Base-by-base conservation (phyloP, 2,797 vertebrate genomes). In the Anisognathus igniventris region DNA sequence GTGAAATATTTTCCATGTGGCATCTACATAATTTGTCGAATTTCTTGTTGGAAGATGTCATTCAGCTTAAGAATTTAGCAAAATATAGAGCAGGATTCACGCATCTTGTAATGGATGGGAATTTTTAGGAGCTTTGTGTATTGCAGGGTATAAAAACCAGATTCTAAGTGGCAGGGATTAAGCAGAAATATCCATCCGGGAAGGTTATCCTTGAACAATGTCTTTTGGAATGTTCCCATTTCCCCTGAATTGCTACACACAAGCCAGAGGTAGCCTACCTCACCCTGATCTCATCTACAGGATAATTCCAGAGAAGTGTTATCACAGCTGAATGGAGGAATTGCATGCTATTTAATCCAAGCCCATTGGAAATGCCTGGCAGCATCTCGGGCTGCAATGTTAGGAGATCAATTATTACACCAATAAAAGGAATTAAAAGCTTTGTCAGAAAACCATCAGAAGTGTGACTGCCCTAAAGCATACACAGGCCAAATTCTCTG, bases 341-440 rank as follows among this genome's bases (percentile, higher is more conserved):
- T 40, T 70, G 44, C 64, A 47, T 35, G 39, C 44, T 74, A 30
- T 87, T 87, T 82, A 80, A 80, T 76, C 35, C 22, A 4, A 95
- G 45, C 31, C 73, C 35, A 81, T 25, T 92, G 81, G 61, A 93
- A 95, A 91, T 50, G 45, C 51, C 73, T 72, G 86, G 62, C 31
- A 74, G 54, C 60, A 74, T 53, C 64, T 88, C 72, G 53, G 60
- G 65, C 73, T 84, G 42, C 62, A 50, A 71, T 81, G 39, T 72
- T 83, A 90, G 50, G 85, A 92, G 75, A 90, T 91, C 82, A 94
- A 88, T 91, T 88, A 92, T 83, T 87, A 75, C 50, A 87, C 64
- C 71, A 90, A 86, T 92, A 88, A 84, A 93, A 90, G 58, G 61
- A 94, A 91, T 94, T 92, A 93, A 92, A 84, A 90, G 57, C 54